Base-by-base conservation (phyloP, 2,113 vertebrate genomes). In the Pachycephala philippinensis region DNA sequence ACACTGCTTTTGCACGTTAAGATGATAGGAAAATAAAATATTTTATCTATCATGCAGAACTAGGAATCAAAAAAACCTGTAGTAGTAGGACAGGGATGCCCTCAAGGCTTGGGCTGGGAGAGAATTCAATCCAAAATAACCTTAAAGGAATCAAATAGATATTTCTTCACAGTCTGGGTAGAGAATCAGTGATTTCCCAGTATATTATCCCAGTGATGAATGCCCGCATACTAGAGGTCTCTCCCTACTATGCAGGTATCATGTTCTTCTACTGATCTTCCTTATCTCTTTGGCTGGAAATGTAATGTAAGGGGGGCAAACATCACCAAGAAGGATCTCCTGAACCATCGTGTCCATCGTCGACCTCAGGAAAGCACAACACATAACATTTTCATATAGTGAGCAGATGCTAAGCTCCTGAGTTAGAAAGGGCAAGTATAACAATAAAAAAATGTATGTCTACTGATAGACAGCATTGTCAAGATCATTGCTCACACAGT, bases 171-270 rank as follows among this genome's bases (percentile, higher is more conserved):
- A 39, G 7, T 23, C 28, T 52, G 14, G 18, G 10, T 8, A 52
- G 21, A 39, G 7, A 84, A 33, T 35, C 20, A 35, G 6, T 60
- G 23, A 45, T 69, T 68, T 52, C 21, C 11, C 8, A 23, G 6
- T 30, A 4, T 21, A 33, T 31, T 53, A 57, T 53, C 42, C 44
- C 10, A 35, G 21, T 18, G 33, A 3, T 10, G 35, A 60, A 65
- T 44, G 17, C 9, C 33, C 13, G 33, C 5, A 20, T 30, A 22
- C 12, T 57, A 3, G 9, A 9, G 12, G 4, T 59, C 3, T 77
- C 11, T 82, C 39, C 16, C 13, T 78, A 0, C 12, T 75, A 40
- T 35, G 26, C 16, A 50, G 21, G 21, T 20, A 57, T 0, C 9
- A 3, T 27, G 7, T 68, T 75, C 23, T 72, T 66, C 37, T 69